phyloP scores from a whole-genome alignment of 2,888 invertebrate genomes.

The Laspeyria flexula region DNA sequence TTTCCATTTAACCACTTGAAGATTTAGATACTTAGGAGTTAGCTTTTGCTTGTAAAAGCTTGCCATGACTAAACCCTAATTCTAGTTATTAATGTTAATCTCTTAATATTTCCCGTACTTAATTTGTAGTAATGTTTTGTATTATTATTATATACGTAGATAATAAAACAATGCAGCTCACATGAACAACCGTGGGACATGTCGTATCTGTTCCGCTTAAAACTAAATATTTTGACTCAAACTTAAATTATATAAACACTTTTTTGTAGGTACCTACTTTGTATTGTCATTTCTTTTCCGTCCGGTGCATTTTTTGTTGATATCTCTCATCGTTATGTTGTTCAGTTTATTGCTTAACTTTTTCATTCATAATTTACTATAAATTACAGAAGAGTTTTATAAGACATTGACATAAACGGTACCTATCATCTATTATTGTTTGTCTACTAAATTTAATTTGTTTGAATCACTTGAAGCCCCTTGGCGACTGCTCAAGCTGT shows the following conservation, averaged over 20 bases:
- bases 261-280: conserved; percentile 9
- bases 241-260: conserved; percentile 13
- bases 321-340: conserved; percentile 7
- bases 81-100: too few relatives aligned
- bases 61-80: too few relatives aligned
- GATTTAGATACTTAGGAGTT: too few relatives aligned
- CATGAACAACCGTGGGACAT: conserved; percentile 35
- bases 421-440: too few relatives aligned
- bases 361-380: too few relatives aligned
- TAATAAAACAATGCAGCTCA: conserved; percentile 21
- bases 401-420: too few relatives aligned
- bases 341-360: conserved; percentile 7
- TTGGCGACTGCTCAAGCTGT: too few relatives aligned
- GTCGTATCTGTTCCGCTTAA: conserved; percentile 27
- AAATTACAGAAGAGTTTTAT: too few relatives aligned
- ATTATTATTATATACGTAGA: conserved; percentile 32
- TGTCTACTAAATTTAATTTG: too few relatives aligned
- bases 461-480: too few relatives aligned
- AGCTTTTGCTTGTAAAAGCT: too few relatives aligned
- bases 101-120: not conserved
- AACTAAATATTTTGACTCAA: conserved; percentile 37
- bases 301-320: not conserved
- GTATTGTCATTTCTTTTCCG: conserved; percentile 5
- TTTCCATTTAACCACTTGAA: too few relatives aligned
- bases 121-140: conserved; percentile 27